Evolutionary conservation across 2,113 vertebrate genomes (phyloP), one percentile per base, ranked within the genome.

Genomic region (Boulengeromyrus knoepffleri): DNA sequence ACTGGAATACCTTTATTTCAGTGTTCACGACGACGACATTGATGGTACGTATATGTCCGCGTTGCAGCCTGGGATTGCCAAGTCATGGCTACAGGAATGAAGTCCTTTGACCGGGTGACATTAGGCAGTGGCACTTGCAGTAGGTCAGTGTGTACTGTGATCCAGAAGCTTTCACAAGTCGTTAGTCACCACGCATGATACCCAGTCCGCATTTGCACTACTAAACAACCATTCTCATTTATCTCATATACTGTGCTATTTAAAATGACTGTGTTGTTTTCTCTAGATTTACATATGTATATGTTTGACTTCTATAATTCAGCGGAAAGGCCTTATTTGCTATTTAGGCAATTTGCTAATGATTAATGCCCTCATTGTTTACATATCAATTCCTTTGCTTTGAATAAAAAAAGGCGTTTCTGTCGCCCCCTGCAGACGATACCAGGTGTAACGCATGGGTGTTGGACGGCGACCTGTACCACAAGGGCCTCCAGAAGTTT

Each of bases 381-480:
- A 46, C 83, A 46, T 83, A 46, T 9, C 7, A 24, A n/a, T 85
- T 45, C 39, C 83, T 45, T 85, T n/a, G 42, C 39, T 47, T 47
- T 12, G 19, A 47, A 27, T 5, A 27, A 87, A n/a, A 24, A 17
- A 87, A 12, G 3, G 5, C 5, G 74, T 89, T 3, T 49, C 12
- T 85, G 31, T 89, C 36, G 7, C 89, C 88, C 52, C 58, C 92
- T 93, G 2, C 92, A 99, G 99, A 99, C 94, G 97, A 98, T 84
- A 97, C 98, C 88, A 96, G 98, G 92, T 99, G 99, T 95, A 99
- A 99, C 88, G 97, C 98, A 0, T 99, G 98, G 99, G 97, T 99
- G 92, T 95, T 99, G 93, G 99, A 99, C 91, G 99, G 98, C 90
- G 99, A 99, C 93, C 96, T 98, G 12, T 99, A 99, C 95, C 98